phyloP scores from a whole-genome alignment of 2,888 invertebrate genomes.

The Xestia xanthographa region DNA sequence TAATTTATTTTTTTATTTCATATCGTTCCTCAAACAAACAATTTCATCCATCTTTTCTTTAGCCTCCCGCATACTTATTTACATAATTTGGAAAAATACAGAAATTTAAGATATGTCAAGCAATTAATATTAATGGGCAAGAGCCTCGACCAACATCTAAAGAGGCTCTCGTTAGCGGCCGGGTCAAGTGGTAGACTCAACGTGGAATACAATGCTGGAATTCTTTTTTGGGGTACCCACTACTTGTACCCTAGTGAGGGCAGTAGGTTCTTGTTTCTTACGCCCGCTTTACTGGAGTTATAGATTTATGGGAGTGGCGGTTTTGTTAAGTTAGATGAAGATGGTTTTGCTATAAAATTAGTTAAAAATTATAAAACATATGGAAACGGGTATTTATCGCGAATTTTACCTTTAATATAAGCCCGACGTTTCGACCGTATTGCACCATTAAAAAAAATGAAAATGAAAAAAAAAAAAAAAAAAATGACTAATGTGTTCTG shows the following conservation, averaged over 20 bases:
- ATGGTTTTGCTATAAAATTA: background rate
- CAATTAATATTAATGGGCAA: slow-evolving; percentile 50
- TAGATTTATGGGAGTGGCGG: background rate
- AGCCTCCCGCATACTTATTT: too few species aligned
- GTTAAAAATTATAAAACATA: too few species aligned
- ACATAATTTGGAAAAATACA: slow-evolving; percentile 9
- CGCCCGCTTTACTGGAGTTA: background rate
- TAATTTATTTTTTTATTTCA: too few species aligned
- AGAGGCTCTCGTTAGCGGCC: slow-evolving; percentile 55
- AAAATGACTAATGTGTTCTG: too few species aligned
- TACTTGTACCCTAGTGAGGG: slow-evolving; percentile 8
- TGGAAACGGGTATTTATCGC: too few species aligned
- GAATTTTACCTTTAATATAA: too few species aligned
- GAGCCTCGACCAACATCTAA: slow-evolving; percentile 44
- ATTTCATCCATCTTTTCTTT: too few species aligned
- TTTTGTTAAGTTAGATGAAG: background rate
- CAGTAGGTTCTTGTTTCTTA: background rate
- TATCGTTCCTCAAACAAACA: too few species aligned
- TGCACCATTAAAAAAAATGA: too few species aligned
- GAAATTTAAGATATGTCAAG: slow-evolving; percentile 25
- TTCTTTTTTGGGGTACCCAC: slow-evolving; percentile 22
- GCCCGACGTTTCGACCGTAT: too few species aligned
- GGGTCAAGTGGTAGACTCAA: slow-evolving; percentile 47
- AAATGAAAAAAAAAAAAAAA: too few species aligned
- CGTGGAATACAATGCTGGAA: slow-evolving; percentile 26